phyloP scores from a whole-genome alignment of 2,888 invertebrate species.

The Catotricha subobsoleta region DNA sequence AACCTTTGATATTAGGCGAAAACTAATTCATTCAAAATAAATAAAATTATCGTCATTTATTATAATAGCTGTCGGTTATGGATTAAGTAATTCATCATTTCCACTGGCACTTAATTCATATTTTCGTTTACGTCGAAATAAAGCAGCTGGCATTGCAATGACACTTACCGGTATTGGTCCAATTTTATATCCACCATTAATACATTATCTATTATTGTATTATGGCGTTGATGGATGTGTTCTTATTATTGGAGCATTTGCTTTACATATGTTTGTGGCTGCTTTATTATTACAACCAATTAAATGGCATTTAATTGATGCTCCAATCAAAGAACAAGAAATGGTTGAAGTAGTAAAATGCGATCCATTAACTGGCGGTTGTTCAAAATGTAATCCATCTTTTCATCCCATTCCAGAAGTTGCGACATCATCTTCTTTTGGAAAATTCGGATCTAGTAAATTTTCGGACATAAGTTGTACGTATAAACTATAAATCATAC shows the following conservation, averaged over 20 bases:
- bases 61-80: slow-evolving; percentile 42
- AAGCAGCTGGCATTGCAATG: slow-evolving; percentile 43
- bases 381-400: too few species aligned
- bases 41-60: too few species aligned
- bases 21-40: too few species aligned
- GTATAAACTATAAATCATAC: too few species aligned
- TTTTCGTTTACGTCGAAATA: slow-evolving; percentile 40
- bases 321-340: slow-evolving; percentile 13
- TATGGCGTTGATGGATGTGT: slow-evolving; percentile 43
- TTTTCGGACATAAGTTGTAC: neutral
- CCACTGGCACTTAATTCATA: slow-evolving; percentile 46
- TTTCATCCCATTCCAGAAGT: neutral
- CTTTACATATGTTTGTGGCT: slow-evolving; percentile 40
- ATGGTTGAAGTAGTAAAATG: slow-evolving; percentile 23
- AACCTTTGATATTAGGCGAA: slow-evolving; percentile 10
- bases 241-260: slow-evolving; percentile 40
- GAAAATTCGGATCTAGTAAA: too few species aligned
- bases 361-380: too few species aligned
- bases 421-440: neutral
- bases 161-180: slow-evolving; percentile 47
- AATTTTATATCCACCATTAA: slow-evolving; percentile 44
- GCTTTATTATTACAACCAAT: slow-evolving; percentile 45
- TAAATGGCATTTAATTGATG: slow-evolving; percentile 38
- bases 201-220: slow-evolving; percentile 35
- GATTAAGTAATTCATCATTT: slow-evolving; percentile 40